These are phyloP conservation scores for Megalops cyprinoides DNA, from an alignment of 2,797 vertebrate species.

Conservation along the genomic window DNA sequence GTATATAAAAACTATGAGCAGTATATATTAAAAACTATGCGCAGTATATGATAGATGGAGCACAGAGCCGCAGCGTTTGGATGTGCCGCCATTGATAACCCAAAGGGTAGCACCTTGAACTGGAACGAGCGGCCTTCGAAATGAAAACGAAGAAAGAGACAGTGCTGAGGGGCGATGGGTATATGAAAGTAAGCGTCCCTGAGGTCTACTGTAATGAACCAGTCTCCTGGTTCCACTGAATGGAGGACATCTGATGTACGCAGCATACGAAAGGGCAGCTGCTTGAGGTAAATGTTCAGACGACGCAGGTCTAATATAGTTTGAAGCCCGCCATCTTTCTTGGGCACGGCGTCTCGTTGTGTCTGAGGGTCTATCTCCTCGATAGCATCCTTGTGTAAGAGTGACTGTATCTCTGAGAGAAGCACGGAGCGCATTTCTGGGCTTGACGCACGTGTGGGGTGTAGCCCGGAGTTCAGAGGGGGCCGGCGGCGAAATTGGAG, in stretches of 20 bases:
- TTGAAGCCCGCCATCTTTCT: conserved; percentile 4
- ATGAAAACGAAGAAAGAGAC: background rate
- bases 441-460: too few relatives aligned
- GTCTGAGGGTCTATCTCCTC: background rate
- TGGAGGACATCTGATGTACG: background rate
- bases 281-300: background rate
- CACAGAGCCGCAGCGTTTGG: too few relatives aligned
- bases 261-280: background rate
- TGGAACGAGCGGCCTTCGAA: conserved; percentile 16
- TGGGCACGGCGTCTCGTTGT: background rate
- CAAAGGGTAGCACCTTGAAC: conserved; percentile 29
- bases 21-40: too few relatives aligned
- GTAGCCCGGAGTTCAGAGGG: too few relatives aligned
- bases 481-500: too few relatives aligned
- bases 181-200: too few relatives aligned
- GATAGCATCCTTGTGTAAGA: background rate
- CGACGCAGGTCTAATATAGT: conserved; percentile 11
- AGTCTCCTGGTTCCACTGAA: background rate
- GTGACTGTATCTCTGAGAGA: background rate
- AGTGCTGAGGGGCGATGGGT: background rate
- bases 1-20: too few relatives aligned
- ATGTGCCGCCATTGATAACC: too few relatives aligned
- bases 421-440: too few relatives aligned
- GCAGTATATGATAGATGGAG: too few relatives aligned
- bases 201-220: too few relatives aligned